Base-by-base conservation (phyloP, 2,797 vertebrate species). In the Pelobates cultripes region DNA sequence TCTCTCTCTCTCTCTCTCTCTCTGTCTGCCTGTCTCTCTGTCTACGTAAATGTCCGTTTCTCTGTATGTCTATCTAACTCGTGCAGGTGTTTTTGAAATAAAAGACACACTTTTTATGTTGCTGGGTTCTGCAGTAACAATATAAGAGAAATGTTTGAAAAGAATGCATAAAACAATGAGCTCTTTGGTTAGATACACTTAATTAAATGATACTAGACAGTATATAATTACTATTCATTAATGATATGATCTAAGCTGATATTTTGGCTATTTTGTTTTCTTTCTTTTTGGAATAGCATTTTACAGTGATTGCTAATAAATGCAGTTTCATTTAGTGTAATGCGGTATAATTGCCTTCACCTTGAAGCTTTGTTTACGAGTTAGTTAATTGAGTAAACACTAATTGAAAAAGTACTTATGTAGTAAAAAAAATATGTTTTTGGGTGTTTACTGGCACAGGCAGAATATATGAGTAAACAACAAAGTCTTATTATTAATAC, bases 331-430 rank as follows among this genome's bases (percentile, higher is more conserved):
- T 64, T 64, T 64, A n/a, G 61, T 17, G 61, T 64, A 64, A 28
- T 40, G 5, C 7, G 6, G 10, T 40, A 14, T 64, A 40, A 64
- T 64, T 17, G 61, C n/a, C 14, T 64, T 40, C 61, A 14, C 14
- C 61, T 64, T 10, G 4, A 40, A 64, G 61, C 61, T 64, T 10
- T 64, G 28, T 64, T 64, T 64, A 70, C 43, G 8, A 70, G 68
- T 14, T 9, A 4, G 61, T 0, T 64, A 64, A 64, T 64, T 64
- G 61, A 70, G 68, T 43, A 44, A 70, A 45, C 42, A 45, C 61
- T 70, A 17, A 64, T n/a, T 70, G 68, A 44, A 70, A 44, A n/a
- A 44, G 6, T 70, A 70, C 68, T 45, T 8, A 45, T 57, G 17
- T 40, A 64, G n/a, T 64, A 64, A 40, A 28, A 7, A 51, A 76